These are phyloP conservation scores for Atherinosoma microstoma DNA, from an alignment of 2,797 vertebrate species.

Conservation along the genomic window DNA sequence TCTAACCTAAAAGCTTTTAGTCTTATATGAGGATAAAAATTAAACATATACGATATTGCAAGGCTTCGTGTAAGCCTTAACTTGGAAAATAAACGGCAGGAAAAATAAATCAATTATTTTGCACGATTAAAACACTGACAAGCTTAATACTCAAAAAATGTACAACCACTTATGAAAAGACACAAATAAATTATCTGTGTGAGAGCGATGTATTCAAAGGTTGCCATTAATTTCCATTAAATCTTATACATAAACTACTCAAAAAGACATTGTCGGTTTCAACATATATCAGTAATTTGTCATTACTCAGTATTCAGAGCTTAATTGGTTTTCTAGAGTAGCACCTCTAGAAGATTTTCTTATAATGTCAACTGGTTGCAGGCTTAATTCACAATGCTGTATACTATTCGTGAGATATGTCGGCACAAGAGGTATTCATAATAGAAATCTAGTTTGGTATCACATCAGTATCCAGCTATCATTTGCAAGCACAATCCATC, in stretches of 20 bases:
- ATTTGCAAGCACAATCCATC: slow-evolving; percentile 9
- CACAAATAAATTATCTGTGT: slow-evolving; percentile 24
- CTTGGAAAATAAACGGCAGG: neutral
- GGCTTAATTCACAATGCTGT: slow-evolving; percentile 26
- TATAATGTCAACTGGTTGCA: slow-evolving; percentile 7
- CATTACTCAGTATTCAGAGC: neutral
- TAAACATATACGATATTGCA: neutral
- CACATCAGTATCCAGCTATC: slow-evolving; percentile 10
- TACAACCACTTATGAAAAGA: slow-evolving; percentile 7
- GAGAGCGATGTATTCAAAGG: slow-evolving; percentile 15
- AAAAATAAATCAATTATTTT: neutral
- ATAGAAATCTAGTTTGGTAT: slow-evolving; percentile 24
- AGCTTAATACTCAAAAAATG: neutral
- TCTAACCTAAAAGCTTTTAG: neutral
- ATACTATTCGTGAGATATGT: slow-evolving; percentile 8
- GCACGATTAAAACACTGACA: neutral
- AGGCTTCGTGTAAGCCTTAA: neutral
- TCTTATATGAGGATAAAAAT: slow-evolving; percentile 5
- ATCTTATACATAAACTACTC: neutral
- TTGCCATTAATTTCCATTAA: neutral
- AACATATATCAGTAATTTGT: neutral
- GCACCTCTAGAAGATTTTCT: neutral
- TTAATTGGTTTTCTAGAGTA: slow-evolving; percentile 5
- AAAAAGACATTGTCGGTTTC: neutral
- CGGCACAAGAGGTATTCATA: neutral